These are phyloP conservation scores for Coregonus sp. DNA, from an alignment of 2,797 vertebrate species.

Conservation along the genomic window DNA sequence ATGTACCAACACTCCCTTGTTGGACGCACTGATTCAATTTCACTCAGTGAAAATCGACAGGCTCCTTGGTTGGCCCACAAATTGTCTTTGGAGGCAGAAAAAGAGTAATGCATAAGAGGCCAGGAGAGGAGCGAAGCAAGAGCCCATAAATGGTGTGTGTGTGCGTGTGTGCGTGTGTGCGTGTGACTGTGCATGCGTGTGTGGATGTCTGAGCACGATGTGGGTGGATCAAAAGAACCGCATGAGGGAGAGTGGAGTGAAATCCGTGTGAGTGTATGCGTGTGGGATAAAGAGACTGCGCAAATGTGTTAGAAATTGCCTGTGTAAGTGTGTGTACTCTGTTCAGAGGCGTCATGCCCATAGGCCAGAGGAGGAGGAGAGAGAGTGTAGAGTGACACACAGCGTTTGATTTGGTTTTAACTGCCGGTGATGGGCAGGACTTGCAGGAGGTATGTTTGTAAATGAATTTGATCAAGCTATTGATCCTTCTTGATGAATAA, in stretches of 20 bases:
- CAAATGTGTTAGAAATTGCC: too few relatives aligned
- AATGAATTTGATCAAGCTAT: too few relatives aligned
- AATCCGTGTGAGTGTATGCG: too few relatives aligned
- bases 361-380: too few relatives aligned
- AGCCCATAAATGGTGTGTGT: neutral
- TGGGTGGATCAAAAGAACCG: neutral
- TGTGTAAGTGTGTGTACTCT: neutral
- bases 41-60: constrained; percentile 9
- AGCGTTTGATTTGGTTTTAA: too few relatives aligned
- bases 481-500: too few relatives aligned
- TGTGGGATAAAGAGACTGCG: too few relatives aligned
- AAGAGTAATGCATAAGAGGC: neutral
- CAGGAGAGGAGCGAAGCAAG: neutral
- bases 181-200: constrained; percentile 1
- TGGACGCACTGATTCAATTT: constrained; percentile 12
- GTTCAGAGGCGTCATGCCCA: too few relatives aligned
- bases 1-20: constrained; percentile 3
- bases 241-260: neutral
- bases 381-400: too few relatives aligned
- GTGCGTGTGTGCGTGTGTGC: neutral
- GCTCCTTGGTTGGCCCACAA: constrained; percentile 10
- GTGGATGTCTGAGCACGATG: neutral
- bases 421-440: too few relatives aligned
- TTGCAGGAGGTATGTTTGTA: too few relatives aligned
- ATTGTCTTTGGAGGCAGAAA: neutral